Conservation (phyloP, 2,113 vertebrate genomes). For the Bubo blakistoni region DNA sequence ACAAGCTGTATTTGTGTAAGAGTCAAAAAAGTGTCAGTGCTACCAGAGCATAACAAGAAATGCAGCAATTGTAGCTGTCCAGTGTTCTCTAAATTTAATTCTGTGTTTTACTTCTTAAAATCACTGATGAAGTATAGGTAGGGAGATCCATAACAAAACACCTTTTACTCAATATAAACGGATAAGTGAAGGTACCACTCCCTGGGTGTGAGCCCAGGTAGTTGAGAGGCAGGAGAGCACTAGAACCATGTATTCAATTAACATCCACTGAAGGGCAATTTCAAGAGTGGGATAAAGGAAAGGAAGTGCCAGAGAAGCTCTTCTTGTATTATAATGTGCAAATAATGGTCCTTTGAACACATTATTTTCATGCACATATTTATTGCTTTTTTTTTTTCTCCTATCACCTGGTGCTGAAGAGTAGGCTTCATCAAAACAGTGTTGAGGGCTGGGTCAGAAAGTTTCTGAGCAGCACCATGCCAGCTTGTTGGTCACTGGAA, state of each 20-base stretch:
- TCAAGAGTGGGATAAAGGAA: neutral
- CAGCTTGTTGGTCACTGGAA: conserved; percentile 16
- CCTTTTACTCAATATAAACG: neutral
- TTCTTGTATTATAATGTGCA: neutral
- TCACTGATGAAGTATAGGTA: neutral
- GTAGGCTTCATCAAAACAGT: neutral
- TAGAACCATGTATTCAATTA: neutral
- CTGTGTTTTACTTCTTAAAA: neutral
- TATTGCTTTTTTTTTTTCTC: neutral
- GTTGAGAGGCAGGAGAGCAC: neutral
- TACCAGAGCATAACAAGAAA: neutral
- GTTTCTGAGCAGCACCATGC: conserved; percentile 57
- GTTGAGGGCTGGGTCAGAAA: neutral
- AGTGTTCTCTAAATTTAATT: neutral
- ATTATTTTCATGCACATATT: neutral
- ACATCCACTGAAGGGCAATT: neutral
- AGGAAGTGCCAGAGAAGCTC: neutral
- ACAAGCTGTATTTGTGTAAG: neutral
- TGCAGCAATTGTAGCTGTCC: neutral
- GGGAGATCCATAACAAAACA: neutral
- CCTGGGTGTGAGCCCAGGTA: too few species aligned
- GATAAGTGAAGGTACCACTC: neutral
- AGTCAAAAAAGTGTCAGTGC: neutral
- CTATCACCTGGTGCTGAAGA: neutral
- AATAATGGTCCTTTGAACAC: neutral